phyloP scores from a whole-genome alignment of 2,113 vertebrate genomes.

The Xenus cinereus region DNA sequence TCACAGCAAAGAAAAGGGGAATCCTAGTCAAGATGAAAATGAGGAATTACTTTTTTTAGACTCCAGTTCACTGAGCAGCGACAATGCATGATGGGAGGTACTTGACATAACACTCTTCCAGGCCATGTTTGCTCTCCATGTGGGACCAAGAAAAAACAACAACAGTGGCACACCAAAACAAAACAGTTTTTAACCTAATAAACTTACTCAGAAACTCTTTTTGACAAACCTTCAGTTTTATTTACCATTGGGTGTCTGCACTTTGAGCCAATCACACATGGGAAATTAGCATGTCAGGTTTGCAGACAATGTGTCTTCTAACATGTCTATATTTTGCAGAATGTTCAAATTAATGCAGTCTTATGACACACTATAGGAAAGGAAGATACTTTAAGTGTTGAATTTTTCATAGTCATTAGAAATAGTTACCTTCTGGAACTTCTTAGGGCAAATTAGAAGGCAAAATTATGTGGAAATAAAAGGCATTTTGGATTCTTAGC shows the following conservation, averaged over 20 bases:
- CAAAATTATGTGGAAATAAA: background rate
- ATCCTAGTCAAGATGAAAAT: constrained; percentile 88
- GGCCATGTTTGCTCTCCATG: constrained; percentile 87
- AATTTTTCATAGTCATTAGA: background rate
- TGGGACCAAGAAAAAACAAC: constrained; percentile 79
- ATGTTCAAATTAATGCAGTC: background rate
- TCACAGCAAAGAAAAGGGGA: constrained; percentile 83
- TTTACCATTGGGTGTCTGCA: constrained; percentile 18
- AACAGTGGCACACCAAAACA: constrained; percentile 76
- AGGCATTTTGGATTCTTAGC: background rate
- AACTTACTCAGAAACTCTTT: constrained; percentile 68
- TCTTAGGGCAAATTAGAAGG: background rate
- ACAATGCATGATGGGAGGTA: constrained; percentile 97
- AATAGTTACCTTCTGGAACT: background rate
- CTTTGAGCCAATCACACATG: background rate
- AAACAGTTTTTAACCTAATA: constrained; percentile 82
- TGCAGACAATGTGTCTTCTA: background rate
- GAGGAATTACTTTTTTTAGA: constrained; percentile 92
- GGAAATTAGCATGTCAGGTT: constrained; percentile 7
- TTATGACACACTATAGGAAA: background rate
- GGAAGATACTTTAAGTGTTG: background rate
- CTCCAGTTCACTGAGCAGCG: constrained; percentile 89
- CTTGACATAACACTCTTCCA: constrained; percentile 97
- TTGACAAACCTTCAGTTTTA: constrained; percentile 4
- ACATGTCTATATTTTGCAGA: background rate